Percentiles rank a stretch among this genome's conserved stretches.
phyloP scores from a whole-genome alignment of 1,140 invertebrate genomes.

The Plodia interpunctella region DNA sequence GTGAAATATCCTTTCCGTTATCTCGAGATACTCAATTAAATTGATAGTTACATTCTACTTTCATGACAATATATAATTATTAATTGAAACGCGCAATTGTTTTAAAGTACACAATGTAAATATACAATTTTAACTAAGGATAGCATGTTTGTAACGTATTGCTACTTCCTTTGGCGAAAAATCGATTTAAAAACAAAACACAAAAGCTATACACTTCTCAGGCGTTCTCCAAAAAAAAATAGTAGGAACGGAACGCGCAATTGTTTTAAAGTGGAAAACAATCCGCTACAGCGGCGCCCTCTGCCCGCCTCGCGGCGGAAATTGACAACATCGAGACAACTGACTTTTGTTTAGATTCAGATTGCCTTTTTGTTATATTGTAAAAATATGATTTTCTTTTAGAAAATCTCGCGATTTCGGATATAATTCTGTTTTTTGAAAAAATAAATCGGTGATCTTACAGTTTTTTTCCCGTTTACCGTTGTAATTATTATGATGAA shows the following conservation, averaged over 20 bases:
- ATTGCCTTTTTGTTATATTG: not conserved
- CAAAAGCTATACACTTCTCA: not conserved
- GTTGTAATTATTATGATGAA: too few relatives aligned
- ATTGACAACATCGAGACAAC: not conserved
- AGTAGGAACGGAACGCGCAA: not conserved
- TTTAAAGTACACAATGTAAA: not conserved
- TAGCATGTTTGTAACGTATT: not conserved
- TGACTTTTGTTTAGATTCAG: not conserved
- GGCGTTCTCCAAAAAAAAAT: not conserved
- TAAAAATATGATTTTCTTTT: not conserved
- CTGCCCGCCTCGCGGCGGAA: not conserved
- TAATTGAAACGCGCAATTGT: too few relatives aligned
- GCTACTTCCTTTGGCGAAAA: not conserved
- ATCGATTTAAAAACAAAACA: not conserved
- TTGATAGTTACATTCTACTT: too few relatives aligned
- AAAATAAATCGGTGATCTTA: too few relatives aligned
- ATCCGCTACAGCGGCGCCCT: not conserved
- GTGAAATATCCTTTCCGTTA: too few relatives aligned
- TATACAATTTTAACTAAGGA: too few relatives aligned
- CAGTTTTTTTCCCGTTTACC: too few relatives aligned
- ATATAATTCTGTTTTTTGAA: too few relatives aligned
- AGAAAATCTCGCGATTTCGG: too few relatives aligned
- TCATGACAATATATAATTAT: too few relatives aligned
- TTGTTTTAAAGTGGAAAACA: constrained; percentile 7
- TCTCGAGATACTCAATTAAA: too few relatives aligned